Evolutionary conservation across 2,113 vertebrate genomes (phyloP).

Genomic region (Hepsetus odoe): DNA sequence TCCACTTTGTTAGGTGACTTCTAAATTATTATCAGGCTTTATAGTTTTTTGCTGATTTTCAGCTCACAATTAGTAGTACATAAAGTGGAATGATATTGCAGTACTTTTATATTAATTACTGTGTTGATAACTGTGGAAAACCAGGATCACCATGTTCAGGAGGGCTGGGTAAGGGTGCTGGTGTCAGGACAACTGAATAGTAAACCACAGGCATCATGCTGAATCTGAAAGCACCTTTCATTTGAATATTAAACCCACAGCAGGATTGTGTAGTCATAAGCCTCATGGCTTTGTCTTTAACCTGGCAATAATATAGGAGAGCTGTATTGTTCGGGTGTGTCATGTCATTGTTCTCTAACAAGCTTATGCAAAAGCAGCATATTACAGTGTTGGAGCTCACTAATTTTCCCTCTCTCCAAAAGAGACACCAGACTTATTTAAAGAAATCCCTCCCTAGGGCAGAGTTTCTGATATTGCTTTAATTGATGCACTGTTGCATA

Average conservation of each 20-base stretch:
- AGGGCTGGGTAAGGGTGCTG: background rate
- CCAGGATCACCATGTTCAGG: background rate
- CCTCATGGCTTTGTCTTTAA: slow-evolving; percentile 5
- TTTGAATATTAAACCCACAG: background rate
- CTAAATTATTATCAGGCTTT: too few relatives aligned
- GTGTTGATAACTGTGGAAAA: too few relatives aligned
- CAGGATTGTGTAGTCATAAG: slow-evolving; percentile 19
- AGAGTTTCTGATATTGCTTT: slow-evolving; percentile 27
- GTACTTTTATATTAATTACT: background rate
- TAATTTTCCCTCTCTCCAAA: slow-evolving; percentile 35
- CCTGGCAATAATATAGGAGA: background rate
- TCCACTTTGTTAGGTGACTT: too few relatives aligned
- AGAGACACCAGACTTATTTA: slow-evolving; percentile 21
- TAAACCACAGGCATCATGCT: background rate
- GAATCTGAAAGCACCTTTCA: background rate
- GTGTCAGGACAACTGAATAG: background rate
- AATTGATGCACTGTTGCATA: slow-evolving; percentile 38
- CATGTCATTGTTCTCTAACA: slow-evolving; percentile 4
- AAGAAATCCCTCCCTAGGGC: slow-evolving; percentile 38
- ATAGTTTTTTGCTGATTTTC: background rate
- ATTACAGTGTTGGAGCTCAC: slow-evolving; percentile 15
- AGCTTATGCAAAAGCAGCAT: background rate
- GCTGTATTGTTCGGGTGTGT: background rate
- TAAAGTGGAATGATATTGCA: background rate
- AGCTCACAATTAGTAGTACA: background rate